Base-by-base conservation (phyloP, 2,888 invertebrate genomes). In the Rosalia funebris region DNA sequence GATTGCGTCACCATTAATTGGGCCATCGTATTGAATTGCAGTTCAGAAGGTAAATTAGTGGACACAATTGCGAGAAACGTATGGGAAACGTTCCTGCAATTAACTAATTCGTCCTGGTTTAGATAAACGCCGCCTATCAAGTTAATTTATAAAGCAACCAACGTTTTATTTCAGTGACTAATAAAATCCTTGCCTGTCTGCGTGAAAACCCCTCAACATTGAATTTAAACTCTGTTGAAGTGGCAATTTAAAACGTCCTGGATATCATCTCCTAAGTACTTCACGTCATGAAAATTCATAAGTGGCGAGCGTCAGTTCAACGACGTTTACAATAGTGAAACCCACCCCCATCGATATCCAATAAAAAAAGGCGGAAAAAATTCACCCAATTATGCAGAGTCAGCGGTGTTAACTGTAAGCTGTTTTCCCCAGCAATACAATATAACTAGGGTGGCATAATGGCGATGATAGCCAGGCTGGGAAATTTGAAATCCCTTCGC, bases 401-500 rank as follows among this genome's bases (percentile, higher is more conserved):
- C 53, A 47, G 59, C 54, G 47, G 46, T 46, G 16, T 47, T 41
- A 47, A 53, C 32, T 34, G 34, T 46, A 54, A 53, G 54, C 42
- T 20, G 41, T 36, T 20, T 16, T 53, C 47, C 42, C 42, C 12
- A 42, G 31, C 53, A 41, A 53, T 47, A 53, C 58, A 58, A 58
- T 58, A 52, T 37, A 41, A 50, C 46, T 12, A 39, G 44, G 36
- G 52, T 17, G 25, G 16, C 19, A 20, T 10, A 14, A 15, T 19
- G 48, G 15, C 14, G 37, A 36, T 48, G 37, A 48, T 48, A 36
- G 32, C 58, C 46, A 47, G 47, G 25, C 52, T 34, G 62, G 52
- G 50, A 62, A 62, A 58, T 58, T 58, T 45, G 34, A 41, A 55
- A 54, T 54, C 52, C 47, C 56, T 55, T 62, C 52, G 41, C 55